Evolutionary conservation across 1,140 invertebrate species (phyloP).

Genomic region (Ephestia elutella): DNA sequence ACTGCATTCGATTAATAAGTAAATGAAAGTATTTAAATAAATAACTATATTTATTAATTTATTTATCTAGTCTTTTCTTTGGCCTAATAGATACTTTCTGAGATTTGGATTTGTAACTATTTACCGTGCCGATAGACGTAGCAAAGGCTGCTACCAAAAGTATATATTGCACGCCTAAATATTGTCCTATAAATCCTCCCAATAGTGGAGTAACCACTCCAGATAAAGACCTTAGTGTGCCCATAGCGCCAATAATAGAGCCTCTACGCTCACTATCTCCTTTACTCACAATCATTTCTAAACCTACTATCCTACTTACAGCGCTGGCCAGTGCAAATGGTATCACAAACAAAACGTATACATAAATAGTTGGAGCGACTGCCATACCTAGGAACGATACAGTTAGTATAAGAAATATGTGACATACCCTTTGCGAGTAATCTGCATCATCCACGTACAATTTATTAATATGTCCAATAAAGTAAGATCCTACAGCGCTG

Average conservation of each 20-base stretch:
- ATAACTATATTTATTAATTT: neutral
- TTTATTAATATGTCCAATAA: slow-evolving; percentile 52
- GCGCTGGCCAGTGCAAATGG: slow-evolving; percentile 52
- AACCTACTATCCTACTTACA: slow-evolving; percentile 51
- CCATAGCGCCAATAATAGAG: slow-evolving; percentile 55
- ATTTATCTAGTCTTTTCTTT: neutral
- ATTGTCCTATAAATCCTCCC: slow-evolving; percentile 35
- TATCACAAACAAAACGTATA: slow-evolving; percentile 56
- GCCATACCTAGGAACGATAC: slow-evolving; percentile 49
- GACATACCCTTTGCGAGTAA: slow-evolving; percentile 44
- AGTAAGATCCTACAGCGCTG: slow-evolving; percentile 56
- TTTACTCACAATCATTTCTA: slow-evolving; percentile 62
- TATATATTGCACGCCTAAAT: slow-evolving; percentile 18
- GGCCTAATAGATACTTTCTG: neutral
- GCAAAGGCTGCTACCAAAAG: slow-evolving; percentile 17
- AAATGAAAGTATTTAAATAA: neutral
- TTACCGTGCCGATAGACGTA: slow-evolving; percentile 12
- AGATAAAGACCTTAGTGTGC: slow-evolving; percentile 60
- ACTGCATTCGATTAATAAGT: too few relatives aligned
- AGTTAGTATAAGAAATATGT: slow-evolving; percentile 54
- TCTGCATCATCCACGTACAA: slow-evolving; percentile 50
- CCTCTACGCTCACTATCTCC: slow-evolving; percentile 50
- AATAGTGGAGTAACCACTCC: slow-evolving; percentile 59
- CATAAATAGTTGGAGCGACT: slow-evolving; percentile 13
- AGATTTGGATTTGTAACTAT: slow-evolving; percentile 14